These are phyloP conservation scores for Drosophila kurseongensis DNA, from an alignment of 1,140 invertebrate genomes.

Conservation along the genomic window DNA sequence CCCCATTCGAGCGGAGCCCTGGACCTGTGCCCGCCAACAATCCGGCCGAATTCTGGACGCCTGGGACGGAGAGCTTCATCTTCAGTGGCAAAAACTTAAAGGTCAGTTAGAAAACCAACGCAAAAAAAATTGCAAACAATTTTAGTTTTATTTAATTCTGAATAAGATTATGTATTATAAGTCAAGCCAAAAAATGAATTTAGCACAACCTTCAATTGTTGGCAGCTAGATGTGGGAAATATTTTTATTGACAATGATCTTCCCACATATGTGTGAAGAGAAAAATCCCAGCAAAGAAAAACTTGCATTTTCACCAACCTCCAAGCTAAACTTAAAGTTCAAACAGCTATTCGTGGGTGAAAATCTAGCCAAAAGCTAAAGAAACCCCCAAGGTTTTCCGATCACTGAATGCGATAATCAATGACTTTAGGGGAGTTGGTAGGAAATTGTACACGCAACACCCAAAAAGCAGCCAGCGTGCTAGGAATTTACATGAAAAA, in stretches of 20 bases:
- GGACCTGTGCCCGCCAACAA: conserved; percentile 77
- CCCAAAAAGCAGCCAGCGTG: neutral
- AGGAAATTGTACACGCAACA: conserved; percentile 17
- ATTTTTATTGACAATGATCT: conserved; percentile 15
- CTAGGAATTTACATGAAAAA: conserved; percentile 35
- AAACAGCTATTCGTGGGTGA: conserved; percentile 20
- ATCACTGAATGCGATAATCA: conserved; percentile 23
- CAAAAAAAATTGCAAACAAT: neutral
- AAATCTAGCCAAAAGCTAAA: neutral
- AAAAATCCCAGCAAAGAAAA: conserved; percentile 3
- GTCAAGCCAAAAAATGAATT: neutral
- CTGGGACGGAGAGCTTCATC: conserved; percentile 69
- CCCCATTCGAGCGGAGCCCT: conserved; percentile 74
- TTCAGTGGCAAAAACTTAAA: conserved; percentile 81
- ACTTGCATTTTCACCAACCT: conserved; percentile 16
- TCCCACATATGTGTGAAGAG: conserved; percentile 8
- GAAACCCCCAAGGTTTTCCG: conserved; percentile 7
- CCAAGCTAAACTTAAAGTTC: conserved; percentile 13
- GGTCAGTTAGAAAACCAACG: conserved; percentile 37
- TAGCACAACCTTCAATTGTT: neutral
- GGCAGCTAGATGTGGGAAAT: neutral
- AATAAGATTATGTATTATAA: too few relatives aligned
- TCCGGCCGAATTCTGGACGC: conserved; percentile 72
- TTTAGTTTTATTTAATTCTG: too few relatives aligned
- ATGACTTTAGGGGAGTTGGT: conserved; percentile 15